phyloP scores from a whole-genome alignment of 2,113 vertebrate genomes.

The Anarhynchus alexandrinus region DNA sequence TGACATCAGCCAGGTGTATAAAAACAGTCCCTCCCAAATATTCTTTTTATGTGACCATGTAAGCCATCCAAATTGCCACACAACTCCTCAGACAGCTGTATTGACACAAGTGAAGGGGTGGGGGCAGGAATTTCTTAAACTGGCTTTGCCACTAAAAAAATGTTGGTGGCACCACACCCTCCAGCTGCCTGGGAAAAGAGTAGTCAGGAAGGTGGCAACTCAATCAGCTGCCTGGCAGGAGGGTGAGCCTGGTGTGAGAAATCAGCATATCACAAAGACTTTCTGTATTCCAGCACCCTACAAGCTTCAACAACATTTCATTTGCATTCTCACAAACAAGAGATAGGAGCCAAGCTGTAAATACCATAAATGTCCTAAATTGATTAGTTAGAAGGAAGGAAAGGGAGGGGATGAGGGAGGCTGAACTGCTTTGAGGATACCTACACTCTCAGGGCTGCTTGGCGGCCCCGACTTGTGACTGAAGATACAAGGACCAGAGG shows the following conservation, averaged over 20 bases:
- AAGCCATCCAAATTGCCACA: neutral
- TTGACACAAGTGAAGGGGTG: neutral
- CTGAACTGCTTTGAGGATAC: neutral
- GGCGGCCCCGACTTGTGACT: neutral
- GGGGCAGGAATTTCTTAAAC: slow-evolving; percentile 26
- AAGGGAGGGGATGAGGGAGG: neutral
- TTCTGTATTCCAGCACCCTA: neutral
- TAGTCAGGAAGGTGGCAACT: slow-evolving; percentile 12
- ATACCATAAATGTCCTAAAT: neutral
- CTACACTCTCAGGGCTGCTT: neutral
- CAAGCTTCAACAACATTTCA: neutral
- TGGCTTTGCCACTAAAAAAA: slow-evolving; percentile 32
- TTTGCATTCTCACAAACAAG: slow-evolving; percentile 41
- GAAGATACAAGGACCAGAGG: neutral
- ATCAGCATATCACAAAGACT: slow-evolving; percentile 13
- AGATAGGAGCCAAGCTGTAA: neutral
- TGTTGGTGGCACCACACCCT: slow-evolving; percentile 47
- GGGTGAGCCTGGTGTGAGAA: slow-evolving; percentile 30
- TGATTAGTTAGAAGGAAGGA: neutral
- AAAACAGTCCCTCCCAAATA: neutral
- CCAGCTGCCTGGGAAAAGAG: slow-evolving; percentile 51
- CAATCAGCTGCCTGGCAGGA: neutral
- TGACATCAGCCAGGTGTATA: neutral
- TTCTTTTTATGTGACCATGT: neutral
- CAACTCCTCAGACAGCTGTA: slow-evolving; percentile 1